Conservation (phyloP, 2,888 invertebrate species). For the Drosophila infuscata region DNA sequence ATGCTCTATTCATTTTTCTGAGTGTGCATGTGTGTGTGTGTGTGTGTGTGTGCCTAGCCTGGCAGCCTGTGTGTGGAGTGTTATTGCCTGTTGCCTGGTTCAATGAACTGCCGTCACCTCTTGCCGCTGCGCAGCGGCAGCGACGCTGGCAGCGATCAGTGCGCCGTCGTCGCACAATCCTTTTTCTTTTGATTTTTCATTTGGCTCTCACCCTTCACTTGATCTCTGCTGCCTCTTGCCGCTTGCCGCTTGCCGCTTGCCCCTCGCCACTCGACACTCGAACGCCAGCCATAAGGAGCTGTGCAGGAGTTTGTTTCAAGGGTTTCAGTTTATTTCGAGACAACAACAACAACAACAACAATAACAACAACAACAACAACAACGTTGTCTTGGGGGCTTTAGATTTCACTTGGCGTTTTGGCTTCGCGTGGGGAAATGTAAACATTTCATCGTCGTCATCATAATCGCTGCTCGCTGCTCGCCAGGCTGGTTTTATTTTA, state of each 20-base stretch:
- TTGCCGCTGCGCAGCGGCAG: conserved; percentile 66
- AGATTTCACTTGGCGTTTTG: conserved; percentile 62
- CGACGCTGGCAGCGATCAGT: conserved; percentile 32
- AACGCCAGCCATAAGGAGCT: conserved; percentile 39
- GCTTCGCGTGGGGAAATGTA: conserved; percentile 78
- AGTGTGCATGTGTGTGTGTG: conserved; percentile 35
- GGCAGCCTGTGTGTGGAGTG: conserved; percentile 21
- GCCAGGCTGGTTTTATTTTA: conserved; percentile 41
- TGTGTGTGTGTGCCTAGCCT: conserved; percentile 34
- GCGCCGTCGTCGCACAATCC: conserved; percentile 59
- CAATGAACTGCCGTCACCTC: conserved; percentile 79
- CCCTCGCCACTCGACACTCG: conserved; percentile 21
- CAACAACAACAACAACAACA: conserved; percentile 17
- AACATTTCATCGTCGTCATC: conserved; percentile 75
- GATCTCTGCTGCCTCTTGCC: conserved; percentile 65
- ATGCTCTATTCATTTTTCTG: background rate
- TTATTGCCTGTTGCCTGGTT: conserved; percentile 61
- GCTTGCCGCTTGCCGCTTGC: conserved; percentile 26
- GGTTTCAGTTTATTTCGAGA: conserved; percentile 64
- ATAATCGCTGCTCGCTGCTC: conserved; percentile 53
- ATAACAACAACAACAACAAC: background rate
- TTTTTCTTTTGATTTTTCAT: conserved; percentile 74
- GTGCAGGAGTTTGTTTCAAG: conserved; percentile 73
- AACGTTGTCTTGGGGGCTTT: conserved; percentile 65
- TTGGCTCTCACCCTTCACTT: conserved; percentile 73